Evolutionary conservation across 2,797 vertebrate species (phyloP), one percentile per base, ranked within the genome.

Genomic region (Artibeus lituratus): DNA sequence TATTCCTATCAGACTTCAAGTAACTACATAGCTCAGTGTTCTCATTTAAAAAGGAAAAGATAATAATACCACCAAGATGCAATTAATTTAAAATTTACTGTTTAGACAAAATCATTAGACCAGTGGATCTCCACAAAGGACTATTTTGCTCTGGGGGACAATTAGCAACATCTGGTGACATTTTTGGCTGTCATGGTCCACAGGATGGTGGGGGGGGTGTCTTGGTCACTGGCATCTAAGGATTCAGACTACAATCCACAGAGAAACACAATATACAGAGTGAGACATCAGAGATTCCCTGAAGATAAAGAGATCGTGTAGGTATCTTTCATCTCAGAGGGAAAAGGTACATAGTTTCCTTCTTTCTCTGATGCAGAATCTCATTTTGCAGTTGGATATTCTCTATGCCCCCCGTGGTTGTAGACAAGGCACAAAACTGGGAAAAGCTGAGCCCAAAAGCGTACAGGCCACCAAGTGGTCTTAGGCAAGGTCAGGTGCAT

Each of bases 81-180:
- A 83, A 67, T 81, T 72, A 73, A 57, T 26, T 62, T 29, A 87
- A 93, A 84, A 35, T 73, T 21, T 65, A 72, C 37, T 26, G 10
- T 67, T 87, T 80, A 32, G 35, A 76, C 29, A 83, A 81, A 94
- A 53, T 74, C 0, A 0, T 42, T 49, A 59, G 65, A 35, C 6
- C 1, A 21, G 32, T 70, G 32, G 65, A 39, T 91, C 15, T 91
- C 22, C 37, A 35, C 4, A 47, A 29, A 10, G 8, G 21, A 83
- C 0, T 2, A 5, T 86, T 88, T 95, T n/a, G 2, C 7, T 51
- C 16, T 4, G 1, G 37, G 55, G 14, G 16, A 35, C 51, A 92
- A 32, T 81, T 62, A 37, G 47, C 0, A 10, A 62, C 5, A 18
- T 74, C 53, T 55, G 15, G 44, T 85, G 67, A 44, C n/a, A 81